Conservation (phyloP, 1,140 invertebrate species). For the Danaus melanippus region DNA sequence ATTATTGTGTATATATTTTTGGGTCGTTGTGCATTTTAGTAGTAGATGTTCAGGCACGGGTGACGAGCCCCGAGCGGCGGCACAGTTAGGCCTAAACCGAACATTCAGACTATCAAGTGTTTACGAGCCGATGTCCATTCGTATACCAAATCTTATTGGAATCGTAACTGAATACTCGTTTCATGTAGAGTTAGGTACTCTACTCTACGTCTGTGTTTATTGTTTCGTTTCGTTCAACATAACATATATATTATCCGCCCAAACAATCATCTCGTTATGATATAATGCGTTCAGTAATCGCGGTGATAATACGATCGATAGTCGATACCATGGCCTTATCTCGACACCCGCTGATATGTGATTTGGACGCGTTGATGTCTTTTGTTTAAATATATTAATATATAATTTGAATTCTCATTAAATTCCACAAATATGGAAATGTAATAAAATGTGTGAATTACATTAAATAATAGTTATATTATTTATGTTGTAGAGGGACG, state of each 20-base stretch:
- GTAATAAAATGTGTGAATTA: too few relatives aligned
- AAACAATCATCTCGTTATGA: conserved; percentile 27
- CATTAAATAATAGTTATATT: too few relatives aligned
- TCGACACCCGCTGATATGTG: conserved; percentile 42
- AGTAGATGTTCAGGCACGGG: conserved; percentile 42
- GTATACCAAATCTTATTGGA: conserved; percentile 44
- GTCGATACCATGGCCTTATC: conserved; percentile 34
- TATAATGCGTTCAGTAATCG: conserved; percentile 33
- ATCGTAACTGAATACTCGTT: conserved; percentile 20
- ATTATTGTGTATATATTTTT: conserved; percentile 61
- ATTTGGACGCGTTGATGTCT: conserved; percentile 61
- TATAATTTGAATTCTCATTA: conserved; percentile 1
- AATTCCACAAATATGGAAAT: background rate
- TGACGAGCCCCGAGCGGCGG: conserved; percentile 38
- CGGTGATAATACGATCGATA: conserved; percentile 54
- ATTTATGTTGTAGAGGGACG: too few relatives aligned
- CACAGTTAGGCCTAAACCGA: conserved; percentile 52
- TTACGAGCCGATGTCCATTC: conserved; percentile 34
- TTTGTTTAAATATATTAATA: conserved; percentile 34
- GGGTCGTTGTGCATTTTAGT: conserved; percentile 52
- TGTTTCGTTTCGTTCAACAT: background rate
- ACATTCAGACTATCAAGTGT: conserved; percentile 49
- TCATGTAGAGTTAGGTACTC: too few relatives aligned
- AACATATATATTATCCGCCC: conserved; percentile 27
- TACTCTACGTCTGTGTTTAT: conserved; percentile 2